Percentiles rank a stretch among this genome's conserved stretches.
These are phyloP conservation scores for Hucho hucho DNA, from an alignment of 2,113 vertebrate genomes.

Conservation along the genomic window DNA sequence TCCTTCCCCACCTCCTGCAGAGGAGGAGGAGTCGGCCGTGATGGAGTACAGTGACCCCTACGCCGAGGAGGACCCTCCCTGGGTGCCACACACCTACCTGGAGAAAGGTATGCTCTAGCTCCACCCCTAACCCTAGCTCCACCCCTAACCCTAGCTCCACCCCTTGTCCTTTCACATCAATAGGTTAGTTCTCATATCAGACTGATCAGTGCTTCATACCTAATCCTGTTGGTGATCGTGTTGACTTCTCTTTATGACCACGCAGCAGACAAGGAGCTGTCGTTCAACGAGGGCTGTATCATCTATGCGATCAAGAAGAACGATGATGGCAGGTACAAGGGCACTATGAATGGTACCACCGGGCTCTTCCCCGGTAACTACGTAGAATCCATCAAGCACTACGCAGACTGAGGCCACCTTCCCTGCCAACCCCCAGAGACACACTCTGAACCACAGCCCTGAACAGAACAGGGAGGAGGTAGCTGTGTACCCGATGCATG, in stretches of 20 bases:
- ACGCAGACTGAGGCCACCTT: slow-evolving; percentile 79
- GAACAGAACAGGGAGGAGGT: too few relatives aligned
- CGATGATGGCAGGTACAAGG: slow-evolving; percentile 95
- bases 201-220: too few relatives aligned
- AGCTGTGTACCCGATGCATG: too few relatives aligned
- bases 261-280: slow-evolving; percentile 91
- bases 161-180: too few relatives aligned
- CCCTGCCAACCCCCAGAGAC: neutral
- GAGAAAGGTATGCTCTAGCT: slow-evolving; percentile 83
- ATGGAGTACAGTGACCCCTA: slow-evolving; percentile 95
- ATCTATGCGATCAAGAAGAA: slow-evolving; percentile 98
- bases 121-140: too few relatives aligned
- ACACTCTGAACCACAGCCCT: too few relatives aligned
- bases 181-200: too few relatives aligned
- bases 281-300: slow-evolving; percentile 95
- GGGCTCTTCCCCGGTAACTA: slow-evolving; percentile 97
- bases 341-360: slow-evolving; percentile 89
- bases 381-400: slow-evolving; percentile 96
- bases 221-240: too few relatives aligned
- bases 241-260: slow-evolving; percentile 84
- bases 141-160: too few relatives aligned
- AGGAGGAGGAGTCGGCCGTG: slow-evolving; percentile 88
- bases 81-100: slow-evolving; percentile 88
- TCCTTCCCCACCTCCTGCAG: slow-evolving; percentile 78
- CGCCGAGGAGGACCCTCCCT: slow-evolving; percentile 92